These are phyloP conservation scores for Arrhamphus sclerolepis DNA, from an alignment of 2,797 vertebrate genomes.

Conservation along the genomic window DNA sequence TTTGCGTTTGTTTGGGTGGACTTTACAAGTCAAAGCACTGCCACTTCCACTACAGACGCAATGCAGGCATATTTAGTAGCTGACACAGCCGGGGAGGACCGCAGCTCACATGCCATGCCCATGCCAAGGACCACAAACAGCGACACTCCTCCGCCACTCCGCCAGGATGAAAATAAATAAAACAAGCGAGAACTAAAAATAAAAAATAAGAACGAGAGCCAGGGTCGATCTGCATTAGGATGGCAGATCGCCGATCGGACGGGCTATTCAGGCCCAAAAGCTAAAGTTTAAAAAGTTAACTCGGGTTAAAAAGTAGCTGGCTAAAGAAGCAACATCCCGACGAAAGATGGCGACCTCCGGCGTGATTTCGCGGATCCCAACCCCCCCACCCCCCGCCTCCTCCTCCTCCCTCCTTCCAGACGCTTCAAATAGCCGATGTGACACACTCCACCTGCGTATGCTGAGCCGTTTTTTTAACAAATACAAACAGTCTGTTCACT, in stretches of 20 bases:
- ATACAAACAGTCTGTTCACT: slow-evolving; percentile 47
- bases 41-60: slow-evolving; percentile 38
- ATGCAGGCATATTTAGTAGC: slow-evolving; percentile 60
- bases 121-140: slow-evolving; percentile 32
- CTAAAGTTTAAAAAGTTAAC: slow-evolving; percentile 14
- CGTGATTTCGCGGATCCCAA: slow-evolving; percentile 70
- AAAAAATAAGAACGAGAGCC: neutral
- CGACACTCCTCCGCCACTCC: slow-evolving; percentile 22
- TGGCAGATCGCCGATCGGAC: neutral
- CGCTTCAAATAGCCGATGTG: neutral
- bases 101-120: slow-evolving; percentile 55
- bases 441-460: neutral
- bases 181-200: too few relatives aligned
- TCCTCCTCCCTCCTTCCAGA: neutral
- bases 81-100: slow-evolving; percentile 42
- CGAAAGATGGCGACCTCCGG: slow-evolving; percentile 80
- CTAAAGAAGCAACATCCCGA: slow-evolving; percentile 55
- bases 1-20: slow-evolving; percentile 9
- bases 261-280: neutral
- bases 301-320: slow-evolving; percentile 21
- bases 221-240: neutral
- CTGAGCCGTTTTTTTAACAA: too few relatives aligned
- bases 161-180: too few relatives aligned
- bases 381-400: slow-evolving; percentile 22
- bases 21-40: slow-evolving; percentile 7